phyloP scores from a whole-genome alignment of 2,888 invertebrate species.

The Nasonovia ribisnigri region DNA sequence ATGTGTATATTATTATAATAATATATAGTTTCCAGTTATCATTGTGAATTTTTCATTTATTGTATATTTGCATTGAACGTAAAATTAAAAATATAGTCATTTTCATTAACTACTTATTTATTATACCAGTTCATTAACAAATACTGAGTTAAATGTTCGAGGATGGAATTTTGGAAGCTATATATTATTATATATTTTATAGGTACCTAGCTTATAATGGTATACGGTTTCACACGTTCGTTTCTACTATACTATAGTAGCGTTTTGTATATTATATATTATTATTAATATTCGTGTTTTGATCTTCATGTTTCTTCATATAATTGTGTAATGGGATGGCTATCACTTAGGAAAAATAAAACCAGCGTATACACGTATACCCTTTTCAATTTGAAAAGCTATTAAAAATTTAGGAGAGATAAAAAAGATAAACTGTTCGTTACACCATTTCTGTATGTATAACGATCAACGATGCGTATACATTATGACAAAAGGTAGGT shows the following conservation, averaged over 20 bases:
- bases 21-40: neutral
- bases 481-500: neutral
- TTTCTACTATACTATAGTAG: neutral
- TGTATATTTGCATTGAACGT: neutral
- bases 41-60: neutral
- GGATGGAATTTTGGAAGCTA: neutral
- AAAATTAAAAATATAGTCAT: neutral
- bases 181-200: too few relatives aligned
- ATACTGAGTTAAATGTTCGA: neutral
- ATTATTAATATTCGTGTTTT: neutral
- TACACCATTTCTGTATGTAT: neutral
- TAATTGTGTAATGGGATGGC: neutral
- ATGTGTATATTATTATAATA: neutral
- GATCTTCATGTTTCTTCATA: neutral
- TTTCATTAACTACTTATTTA: too few relatives aligned
- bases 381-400: neutral
- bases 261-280: neutral
- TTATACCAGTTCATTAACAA: neutral
- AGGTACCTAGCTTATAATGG: neutral
- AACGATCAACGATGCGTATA: neutral
- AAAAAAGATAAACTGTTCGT: conserved; percentile 7
- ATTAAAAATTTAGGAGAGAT: neutral
- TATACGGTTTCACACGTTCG: neutral
- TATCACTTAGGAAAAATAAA: neutral
- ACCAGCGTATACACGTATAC: neutral